Evolutionary conservation across 1,140 invertebrate species (phyloP).

Genomic region (Psilanteris sp.): DNA sequence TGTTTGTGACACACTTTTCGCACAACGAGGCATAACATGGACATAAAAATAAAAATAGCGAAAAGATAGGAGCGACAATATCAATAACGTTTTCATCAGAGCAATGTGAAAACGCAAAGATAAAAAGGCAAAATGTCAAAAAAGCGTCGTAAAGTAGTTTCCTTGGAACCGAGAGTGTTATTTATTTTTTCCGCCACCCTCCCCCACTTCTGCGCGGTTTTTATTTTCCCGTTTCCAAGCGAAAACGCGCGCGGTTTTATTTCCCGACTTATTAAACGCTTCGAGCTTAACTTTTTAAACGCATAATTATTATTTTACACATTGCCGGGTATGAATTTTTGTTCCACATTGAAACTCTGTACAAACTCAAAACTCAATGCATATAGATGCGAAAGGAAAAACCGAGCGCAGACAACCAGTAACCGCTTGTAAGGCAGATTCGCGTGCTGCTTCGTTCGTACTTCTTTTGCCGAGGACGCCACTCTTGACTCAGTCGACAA

Average conservation of each 20-base stretch:
- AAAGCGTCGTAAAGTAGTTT: slow-evolving; percentile 27
- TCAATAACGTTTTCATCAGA: slow-evolving; percentile 43
- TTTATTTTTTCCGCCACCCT: slow-evolving; percentile 6
- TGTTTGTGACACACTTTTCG: slow-evolving; percentile 47
- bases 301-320: slow-evolving; percentile 48
- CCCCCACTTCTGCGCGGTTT: too few relatives aligned
- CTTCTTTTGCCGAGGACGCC: background rate
- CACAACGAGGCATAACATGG: slow-evolving; percentile 39
- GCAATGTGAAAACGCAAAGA: slow-evolving; percentile 23
- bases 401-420: slow-evolving; percentile 24
- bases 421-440: slow-evolving; percentile 2
- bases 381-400: slow-evolving; percentile 33
- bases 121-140: slow-evolving; percentile 26
- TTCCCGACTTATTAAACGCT: slow-evolving; percentile 29
- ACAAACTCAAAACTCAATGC: slow-evolving; percentile 28
- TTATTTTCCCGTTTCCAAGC: slow-evolving; percentile 9
- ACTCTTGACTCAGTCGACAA: slow-evolving; percentile 11
- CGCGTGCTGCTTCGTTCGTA: background rate
- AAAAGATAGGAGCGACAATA: slow-evolving; percentile 32
- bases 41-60: slow-evolving; percentile 44
- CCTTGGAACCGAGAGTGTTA: slow-evolving; percentile 7
- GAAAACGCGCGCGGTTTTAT: slow-evolving; percentile 24
- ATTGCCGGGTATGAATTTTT: slow-evolving; percentile 27
- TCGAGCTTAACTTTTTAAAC: slow-evolving; percentile 31
- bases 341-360: slow-evolving; percentile 13